Percentiles rank a stretch among this genome's conserved stretches.
Evolutionary conservation across 2,113 vertebrate genomes (phyloP).

Genomic region (Oxyruncus cristatus): DNA sequence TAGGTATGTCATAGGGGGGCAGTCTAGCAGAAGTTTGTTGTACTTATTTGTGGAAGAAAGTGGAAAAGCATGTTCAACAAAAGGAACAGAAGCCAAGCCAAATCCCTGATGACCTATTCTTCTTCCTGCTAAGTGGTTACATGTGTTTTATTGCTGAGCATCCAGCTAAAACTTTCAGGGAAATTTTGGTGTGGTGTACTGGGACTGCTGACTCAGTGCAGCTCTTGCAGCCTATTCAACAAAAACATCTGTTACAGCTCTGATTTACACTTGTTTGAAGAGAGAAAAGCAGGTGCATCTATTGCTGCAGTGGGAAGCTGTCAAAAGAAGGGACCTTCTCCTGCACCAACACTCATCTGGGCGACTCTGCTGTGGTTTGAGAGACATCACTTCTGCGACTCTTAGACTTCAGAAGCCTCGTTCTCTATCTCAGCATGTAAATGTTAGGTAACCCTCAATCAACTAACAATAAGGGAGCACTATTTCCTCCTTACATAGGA

Average conservation of each 20-base stretch:
- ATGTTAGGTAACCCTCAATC: not conserved
- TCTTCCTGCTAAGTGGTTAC: constrained; percentile 28
- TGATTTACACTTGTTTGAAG: constrained; percentile 44
- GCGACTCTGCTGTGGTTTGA: not conserved
- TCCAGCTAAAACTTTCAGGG: constrained; percentile 28
- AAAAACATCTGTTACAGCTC: constrained; percentile 32
- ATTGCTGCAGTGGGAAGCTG: not conserved
- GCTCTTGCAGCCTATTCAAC: constrained; percentile 14
- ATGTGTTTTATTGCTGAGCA: constrained; percentile 32
- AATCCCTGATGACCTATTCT: constrained; percentile 1
- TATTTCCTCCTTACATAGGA: not conserved
- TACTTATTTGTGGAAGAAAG: not conserved
- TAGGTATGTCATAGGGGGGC: not conserved
- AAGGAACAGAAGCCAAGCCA: constrained; percentile 9
- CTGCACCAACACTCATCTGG: not conserved
- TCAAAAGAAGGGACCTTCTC: not conserved
- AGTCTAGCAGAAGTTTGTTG: not conserved
- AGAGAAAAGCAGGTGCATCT: constrained; percentile 20
- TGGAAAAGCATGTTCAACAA: constrained; percentile 30
- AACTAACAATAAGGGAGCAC: not conserved
- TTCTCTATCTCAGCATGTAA: not conserved
- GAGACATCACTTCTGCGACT: not conserved
- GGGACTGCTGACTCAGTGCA: constrained; percentile 28
- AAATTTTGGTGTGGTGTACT: not conserved
- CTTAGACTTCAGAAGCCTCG: not conserved